Evolutionary conservation across 2,888 invertebrate genomes (phyloP).

Genomic region (Meteorus colon): DNA sequence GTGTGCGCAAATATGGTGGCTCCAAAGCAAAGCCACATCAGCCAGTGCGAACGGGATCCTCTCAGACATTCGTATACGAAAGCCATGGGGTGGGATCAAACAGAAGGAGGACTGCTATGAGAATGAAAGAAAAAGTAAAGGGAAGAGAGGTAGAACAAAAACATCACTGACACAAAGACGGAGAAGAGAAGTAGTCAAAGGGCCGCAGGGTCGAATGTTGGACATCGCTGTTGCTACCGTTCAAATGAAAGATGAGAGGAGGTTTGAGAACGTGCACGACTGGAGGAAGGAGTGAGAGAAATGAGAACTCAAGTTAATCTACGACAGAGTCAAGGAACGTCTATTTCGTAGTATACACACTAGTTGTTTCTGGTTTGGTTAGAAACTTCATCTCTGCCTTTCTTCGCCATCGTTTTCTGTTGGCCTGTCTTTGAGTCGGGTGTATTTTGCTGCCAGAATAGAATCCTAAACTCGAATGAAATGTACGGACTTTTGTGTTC

Average conservation of each 20-base stretch:
- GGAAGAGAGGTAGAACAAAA: constrained; percentile 41
- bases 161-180: constrained; percentile 35
- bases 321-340: constrained; percentile 54
- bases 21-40: constrained; percentile 34
- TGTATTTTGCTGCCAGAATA: neutral
- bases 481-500: neutral
- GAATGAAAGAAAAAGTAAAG: constrained; percentile 24
- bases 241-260: constrained; percentile 39
- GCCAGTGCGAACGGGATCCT: constrained; percentile 24
- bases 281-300: constrained; percentile 20
- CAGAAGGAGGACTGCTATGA: constrained; percentile 18
- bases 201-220: constrained; percentile 40
- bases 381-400: neutral
- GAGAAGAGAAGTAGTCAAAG: constrained; percentile 38
- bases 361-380: constrained; percentile 27
- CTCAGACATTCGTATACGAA: constrained; percentile 43
- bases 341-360: constrained; percentile 42
- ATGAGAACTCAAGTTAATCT: constrained; percentile 53
- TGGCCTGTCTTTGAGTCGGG: neutral
- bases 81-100: constrained; percentile 28
- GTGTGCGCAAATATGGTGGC: constrained; percentile 32
- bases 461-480: constrained; percentile 1
- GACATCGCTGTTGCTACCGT: constrained; percentile 33
- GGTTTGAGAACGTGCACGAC: constrained; percentile 7
- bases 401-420: constrained; percentile 7